These are phyloP conservation scores for Propsilocerus akamusi DNA, from an alignment of 1,140 invertebrate species.

Conservation along the genomic window DNA sequence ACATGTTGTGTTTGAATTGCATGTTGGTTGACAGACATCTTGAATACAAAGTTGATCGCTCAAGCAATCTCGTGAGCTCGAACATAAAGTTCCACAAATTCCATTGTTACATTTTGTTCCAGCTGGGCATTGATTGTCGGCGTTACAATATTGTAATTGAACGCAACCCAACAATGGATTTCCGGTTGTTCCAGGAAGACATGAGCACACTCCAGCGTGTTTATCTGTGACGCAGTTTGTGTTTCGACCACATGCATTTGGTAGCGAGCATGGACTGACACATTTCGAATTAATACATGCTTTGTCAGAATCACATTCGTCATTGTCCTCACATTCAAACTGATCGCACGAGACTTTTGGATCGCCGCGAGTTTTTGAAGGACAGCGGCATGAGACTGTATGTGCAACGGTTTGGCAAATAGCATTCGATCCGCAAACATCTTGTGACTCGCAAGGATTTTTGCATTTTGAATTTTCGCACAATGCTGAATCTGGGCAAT, in stretches of 20 bases:
- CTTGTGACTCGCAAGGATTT: slow-evolving; percentile 51
- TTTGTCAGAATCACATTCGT: slow-evolving; percentile 47
- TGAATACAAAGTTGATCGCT: slow-evolving; percentile 62
- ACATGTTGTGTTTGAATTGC: slow-evolving; percentile 53
- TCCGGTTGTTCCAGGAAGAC: slow-evolving; percentile 61
- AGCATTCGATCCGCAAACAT: slow-evolving; percentile 54
- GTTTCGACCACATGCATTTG: slow-evolving; percentile 64
- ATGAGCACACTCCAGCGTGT: slow-evolving; percentile 61
- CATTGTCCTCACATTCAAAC: slow-evolving; percentile 59
- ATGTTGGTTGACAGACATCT: slow-evolving; percentile 59
- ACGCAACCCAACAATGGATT: slow-evolving; percentile 70
- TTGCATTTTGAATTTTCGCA: slow-evolving; percentile 59
- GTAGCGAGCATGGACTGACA: slow-evolving; percentile 55
- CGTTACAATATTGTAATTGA: slow-evolving; percentile 55
- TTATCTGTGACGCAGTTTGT: slow-evolving; percentile 49
- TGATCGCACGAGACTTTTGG: slow-evolving; percentile 45
- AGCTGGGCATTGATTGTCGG: slow-evolving; percentile 56
- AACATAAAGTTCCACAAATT: slow-evolving; percentile 57
- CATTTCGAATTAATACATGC: slow-evolving; percentile 66
- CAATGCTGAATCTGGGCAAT: slow-evolving; percentile 57
- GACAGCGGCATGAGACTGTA: slow-evolving; percentile 52
- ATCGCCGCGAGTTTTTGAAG: slow-evolving; percentile 53
- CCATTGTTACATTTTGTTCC: slow-evolving; percentile 58
- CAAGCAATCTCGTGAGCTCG: slow-evolving; percentile 58
- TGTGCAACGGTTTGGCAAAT: slow-evolving; percentile 48